phyloP scores from a whole-genome alignment of 2,797 vertebrate species.

The Acrossocheilus wenchowensis region DNA sequence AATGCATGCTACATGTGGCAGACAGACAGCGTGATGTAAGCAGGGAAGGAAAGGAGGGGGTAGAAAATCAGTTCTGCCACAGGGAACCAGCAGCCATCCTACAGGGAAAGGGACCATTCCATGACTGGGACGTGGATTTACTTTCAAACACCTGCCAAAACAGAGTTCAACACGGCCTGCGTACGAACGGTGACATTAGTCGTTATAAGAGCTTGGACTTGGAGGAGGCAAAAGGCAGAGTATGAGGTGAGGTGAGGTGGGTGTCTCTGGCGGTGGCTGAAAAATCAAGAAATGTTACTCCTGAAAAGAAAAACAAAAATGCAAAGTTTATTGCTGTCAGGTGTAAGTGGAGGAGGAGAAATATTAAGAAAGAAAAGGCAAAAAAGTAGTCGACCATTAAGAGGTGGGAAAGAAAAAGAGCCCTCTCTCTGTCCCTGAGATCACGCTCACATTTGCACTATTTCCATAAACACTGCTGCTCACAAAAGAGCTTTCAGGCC shows the following conservation, averaged over 20 bases:
- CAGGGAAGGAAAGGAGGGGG: constrained; percentile 83
- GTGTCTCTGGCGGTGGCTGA: constrained; percentile 58
- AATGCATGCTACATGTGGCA: constrained; percentile 56
- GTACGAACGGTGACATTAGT: constrained; percentile 95
- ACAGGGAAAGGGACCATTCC: constrained; percentile 82
- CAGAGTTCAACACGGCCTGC: constrained; percentile 89
- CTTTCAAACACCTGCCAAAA: constrained; percentile 76
- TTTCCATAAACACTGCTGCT: constrained; percentile 69
- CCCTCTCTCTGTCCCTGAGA: constrained; percentile 70
- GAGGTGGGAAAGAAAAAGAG: constrained; percentile 73
- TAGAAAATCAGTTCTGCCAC: constrained; percentile 92
- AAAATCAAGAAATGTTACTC: constrained; percentile 65
- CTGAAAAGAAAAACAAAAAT: constrained; percentile 63
- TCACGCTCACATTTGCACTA: constrained; percentile 45
- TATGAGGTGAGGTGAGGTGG: constrained; percentile 53
- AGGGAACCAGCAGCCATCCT: constrained; percentile 99
- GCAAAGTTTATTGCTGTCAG: constrained; percentile 59
- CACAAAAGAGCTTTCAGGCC: constrained; percentile 74
- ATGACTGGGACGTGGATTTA: constrained; percentile 89
- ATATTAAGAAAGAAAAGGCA: constrained; percentile 50
- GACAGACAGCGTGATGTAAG: constrained; percentile 81
- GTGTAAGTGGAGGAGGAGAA: constrained; percentile 54
- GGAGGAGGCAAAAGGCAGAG: constrained; percentile 70
- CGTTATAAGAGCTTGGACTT: constrained; percentile 83
- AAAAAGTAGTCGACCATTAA: constrained; percentile 67